Base-by-base conservation (phyloP, 2,113 vertebrate species). In the Sebastes fasciatus region DNA sequence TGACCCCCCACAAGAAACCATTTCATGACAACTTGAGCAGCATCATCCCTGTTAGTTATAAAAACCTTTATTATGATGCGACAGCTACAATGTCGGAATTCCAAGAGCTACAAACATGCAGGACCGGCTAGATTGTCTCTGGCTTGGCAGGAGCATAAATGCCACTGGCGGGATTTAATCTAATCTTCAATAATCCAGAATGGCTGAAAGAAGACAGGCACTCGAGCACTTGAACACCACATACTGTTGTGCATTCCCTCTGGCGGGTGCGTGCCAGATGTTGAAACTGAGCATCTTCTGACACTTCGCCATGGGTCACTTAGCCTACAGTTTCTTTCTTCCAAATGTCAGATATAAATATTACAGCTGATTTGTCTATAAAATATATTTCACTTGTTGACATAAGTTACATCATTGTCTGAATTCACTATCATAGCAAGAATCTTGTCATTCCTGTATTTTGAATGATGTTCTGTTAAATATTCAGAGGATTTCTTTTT, bases 171-270 rank as follows among this genome's bases (percentile, higher is more conserved):
- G 88, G 92, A 88, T 93, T 95, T 88, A 89, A 89, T 85, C 89
- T 95, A 95, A 94, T 95, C 95, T 92, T 75, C 79, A 58, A 88
- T 95, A 94, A 95, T 94, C 92, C 92, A 80, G 75, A 84, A 88
- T 85, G 86, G 72, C 88, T 88, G 65, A 82, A 91, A 87, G 81
- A 75, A 82, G 77, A 83, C 74, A n/a, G 67, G 43, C 69, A 75
- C 84, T 88, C 63, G 85, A 87, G 87, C 81, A 73, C 26, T 83
- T n/a, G 19, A 85, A 71, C 60, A 74, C 66, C 7, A 17, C 68
- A 68, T 42, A 70, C 16, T 19, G 60, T 26, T 58, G 4, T 77
- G 54, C n/a, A 10, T 58, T 83, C 21, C 54, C 21, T 65, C 4
- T 9, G 49, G 43, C 46, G 23, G 65, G 58, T 60, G 63, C 34